Evolutionary conservation across 2,888 invertebrate genomes (phyloP).

Genomic region (Protodeltote pygarga): DNA sequence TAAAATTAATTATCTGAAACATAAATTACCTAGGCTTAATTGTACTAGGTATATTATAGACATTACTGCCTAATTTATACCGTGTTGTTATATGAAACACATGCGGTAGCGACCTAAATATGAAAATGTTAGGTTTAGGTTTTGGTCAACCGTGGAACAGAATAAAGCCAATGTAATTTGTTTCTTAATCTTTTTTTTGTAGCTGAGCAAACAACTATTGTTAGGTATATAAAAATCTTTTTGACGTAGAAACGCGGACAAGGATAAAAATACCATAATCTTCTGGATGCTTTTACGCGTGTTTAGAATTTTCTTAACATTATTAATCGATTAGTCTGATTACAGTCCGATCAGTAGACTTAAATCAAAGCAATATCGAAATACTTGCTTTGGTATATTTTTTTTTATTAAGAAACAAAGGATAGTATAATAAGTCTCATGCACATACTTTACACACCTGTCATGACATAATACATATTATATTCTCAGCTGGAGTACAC

Average conservation of each 20-base stretch:
- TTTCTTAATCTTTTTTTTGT: conserved; percentile 33
- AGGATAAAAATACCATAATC: conserved; percentile 12
- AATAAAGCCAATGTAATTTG: conserved; percentile 42
- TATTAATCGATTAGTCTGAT: no score
- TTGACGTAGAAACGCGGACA: conserved; percentile 5
- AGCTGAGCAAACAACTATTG: conserved; percentile 6
- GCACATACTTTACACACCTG: no score
- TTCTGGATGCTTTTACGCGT: conserved; percentile 15
- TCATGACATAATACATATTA: no score
- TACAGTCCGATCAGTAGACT: no score
- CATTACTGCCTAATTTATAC: conserved; percentile 15
- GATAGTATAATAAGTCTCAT: no score
- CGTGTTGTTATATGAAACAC: conserved; percentile 13
- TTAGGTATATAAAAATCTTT: conserved; percentile 13
- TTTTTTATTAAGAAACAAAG: no score
- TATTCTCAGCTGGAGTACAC: no score
- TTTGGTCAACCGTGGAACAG: conserved; percentile 32
- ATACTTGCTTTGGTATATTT: no score
- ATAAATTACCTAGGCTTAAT: conserved; percentile 10
- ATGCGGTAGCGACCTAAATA: conserved; percentile 18
- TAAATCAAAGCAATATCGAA: no score
- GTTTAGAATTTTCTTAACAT: conserved; percentile 1
- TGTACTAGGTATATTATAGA: conserved; percentile 5
- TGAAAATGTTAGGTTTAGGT: conserved; percentile 22
- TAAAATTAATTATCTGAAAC: conserved; percentile 1